A percentile compares a stretch with the other conserved stretches of the same genome.
These are phyloP conservation scores for Strigamia transsilvanica DNA, from an alignment of 2,888 invertebrate genomes.

Conservation along the genomic window DNA sequence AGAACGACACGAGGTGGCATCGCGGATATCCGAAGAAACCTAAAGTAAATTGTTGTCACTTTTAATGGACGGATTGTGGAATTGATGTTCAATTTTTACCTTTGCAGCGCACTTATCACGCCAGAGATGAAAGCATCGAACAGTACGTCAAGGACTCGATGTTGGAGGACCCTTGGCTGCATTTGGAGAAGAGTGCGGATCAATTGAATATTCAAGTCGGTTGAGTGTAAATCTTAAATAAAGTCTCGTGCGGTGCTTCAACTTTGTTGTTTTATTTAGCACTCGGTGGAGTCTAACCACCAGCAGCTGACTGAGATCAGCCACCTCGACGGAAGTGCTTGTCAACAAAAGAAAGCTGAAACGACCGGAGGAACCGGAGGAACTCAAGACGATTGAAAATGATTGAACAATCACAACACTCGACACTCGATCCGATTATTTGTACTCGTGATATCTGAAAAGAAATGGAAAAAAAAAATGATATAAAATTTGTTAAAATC, in stretches of 20 bases:
- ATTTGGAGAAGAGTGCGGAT: not conserved
- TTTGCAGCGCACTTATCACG: not conserved
- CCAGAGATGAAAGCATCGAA: not conserved
- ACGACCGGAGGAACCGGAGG: not conserved
- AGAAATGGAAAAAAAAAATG: too few relatives aligned
- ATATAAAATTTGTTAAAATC: too few relatives aligned
- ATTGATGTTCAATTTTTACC: not conserved
- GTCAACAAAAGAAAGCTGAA: conserved; percentile 10
- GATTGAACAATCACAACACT: not conserved
- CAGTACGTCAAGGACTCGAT: conserved; percentile 60
- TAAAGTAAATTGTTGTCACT: not conserved
- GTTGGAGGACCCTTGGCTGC: conserved; percentile 61
- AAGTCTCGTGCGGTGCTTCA: not conserved
- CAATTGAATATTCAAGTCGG: not conserved
- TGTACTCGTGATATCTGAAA: too few relatives aligned
- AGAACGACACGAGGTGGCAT: not conserved
- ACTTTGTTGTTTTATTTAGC: conserved; percentile 28
- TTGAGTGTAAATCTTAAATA: not conserved
- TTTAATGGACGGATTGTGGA: not conserved
- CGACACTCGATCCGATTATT: too few relatives aligned
- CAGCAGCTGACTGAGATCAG: conserved; percentile 12
- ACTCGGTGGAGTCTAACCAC: conserved; percentile 52
- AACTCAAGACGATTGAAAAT: not conserved
- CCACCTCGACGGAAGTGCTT: conserved; percentile 50
- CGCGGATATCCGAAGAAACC: not conserved